Base-by-base conservation (phyloP, 2,888 invertebrate genomes). In the Anarsia innoxiella region DNA sequence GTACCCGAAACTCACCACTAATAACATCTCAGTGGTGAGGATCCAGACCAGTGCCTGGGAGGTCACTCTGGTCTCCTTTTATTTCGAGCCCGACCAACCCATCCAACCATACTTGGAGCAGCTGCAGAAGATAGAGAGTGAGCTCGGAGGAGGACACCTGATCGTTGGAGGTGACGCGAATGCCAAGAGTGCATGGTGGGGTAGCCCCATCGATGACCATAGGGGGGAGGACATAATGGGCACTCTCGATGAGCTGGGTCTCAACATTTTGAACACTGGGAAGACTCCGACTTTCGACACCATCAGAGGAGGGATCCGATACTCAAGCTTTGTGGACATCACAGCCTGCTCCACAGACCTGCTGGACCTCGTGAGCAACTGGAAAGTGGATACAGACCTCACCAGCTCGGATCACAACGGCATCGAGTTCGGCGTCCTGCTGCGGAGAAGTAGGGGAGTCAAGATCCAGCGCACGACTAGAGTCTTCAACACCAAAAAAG, bases 1-100 rank as follows among this genome's bases (percentile, higher is more conserved):
- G 8, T 23, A 12, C 14, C 38, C 44, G 11, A 10, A 28, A 2
- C 23, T 33, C n/a, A 26, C 16, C 23, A 34, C 38, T 2, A 11
- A 29, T 1, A 40, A 39, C 31, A 41, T 45, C 27, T 36, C 33
- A 1, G 40, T 40, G 36, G 37, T 38, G 23, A 15, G 25, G 2
- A 12, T 36, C 12, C 30, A 8, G 12, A 36, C 31, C 10, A 14
- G 8, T 2, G 25, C 36, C 1, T 32, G 41, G 35, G 23, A 16
- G 3, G 23, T 46, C 1, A 27, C 19, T 2, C 28, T 38, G 1
- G 32, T 40, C 2, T 43, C 44, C 6, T 33, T 23, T 6, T 42
- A 45, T 27, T 41, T 42, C 9, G 42, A 45, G 14, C 36, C 32
- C 0, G 31, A 37, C 10, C 23, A 33, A n/a, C 41, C 40, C 2